Base-by-base conservation (phyloP, 1,140 invertebrate genomes). In the Euwallacea fornicatus region DNA sequence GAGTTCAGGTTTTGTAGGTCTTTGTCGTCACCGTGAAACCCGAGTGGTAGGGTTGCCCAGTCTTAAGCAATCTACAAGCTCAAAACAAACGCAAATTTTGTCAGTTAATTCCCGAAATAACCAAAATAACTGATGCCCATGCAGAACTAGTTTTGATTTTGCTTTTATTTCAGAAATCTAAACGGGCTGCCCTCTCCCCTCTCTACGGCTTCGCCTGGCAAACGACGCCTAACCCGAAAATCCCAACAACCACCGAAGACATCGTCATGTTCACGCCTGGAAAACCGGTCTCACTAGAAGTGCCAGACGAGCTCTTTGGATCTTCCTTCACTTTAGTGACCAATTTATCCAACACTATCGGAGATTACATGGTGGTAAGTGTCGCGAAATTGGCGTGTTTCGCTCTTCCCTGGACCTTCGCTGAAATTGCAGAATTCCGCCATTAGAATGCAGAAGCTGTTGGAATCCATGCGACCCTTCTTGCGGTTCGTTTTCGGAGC, bases 291-390 rank as follows among this genome's bases (percentile, higher is more conserved):
- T 85, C 85, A 6, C 76, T 89, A 76, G 88, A 91, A 68, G 81
- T 92, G 69, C 90, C 90, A 50, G 83, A 87, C 54, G 82, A 82
- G 76, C 81, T 90, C 61, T 89, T 93, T 77, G 89, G 88, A 56
- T 86, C 86, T 11, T 88, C 89, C 74, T 91, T 92, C 80, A 86
- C 85, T 62, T 81, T 91, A n/a, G 81, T 92, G 46, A 91, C 90
- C 59, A 87, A 86, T 70, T 80, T 90, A 73, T 91, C 88, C 77
- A 88, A 89, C 81, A 81, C 89, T 41, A 75, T 91, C 61, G 88
- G 87, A 33, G 86, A 86, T 67, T 82, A 90, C 11, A 89, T 92
- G 55, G 85, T 90, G 83, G 91, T 92, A 83, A 85, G 81, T 72
- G 13, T 54, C 8, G 4, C 21, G 21, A 33, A 50, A 46, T 63